Percentiles rank a stretch among this genome's conserved stretches.
Evolutionary conservation across 2,113 vertebrate species (phyloP).

Genomic region (Misgurnus mizolepis): DNA sequence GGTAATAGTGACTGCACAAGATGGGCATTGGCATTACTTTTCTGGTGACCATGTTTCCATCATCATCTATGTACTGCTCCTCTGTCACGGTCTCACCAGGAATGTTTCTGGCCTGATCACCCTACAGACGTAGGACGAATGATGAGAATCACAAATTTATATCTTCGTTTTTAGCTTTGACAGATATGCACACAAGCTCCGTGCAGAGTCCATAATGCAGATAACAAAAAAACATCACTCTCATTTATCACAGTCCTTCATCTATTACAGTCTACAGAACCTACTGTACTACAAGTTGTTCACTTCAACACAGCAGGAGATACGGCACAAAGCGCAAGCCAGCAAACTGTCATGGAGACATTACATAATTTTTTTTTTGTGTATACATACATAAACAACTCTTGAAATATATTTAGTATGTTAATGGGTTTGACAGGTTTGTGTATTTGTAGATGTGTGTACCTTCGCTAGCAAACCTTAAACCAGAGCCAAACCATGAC

Average conservation of each 20-base stretch:
- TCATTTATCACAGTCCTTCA: no score
- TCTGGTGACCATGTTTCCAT: conserved; percentile 96
- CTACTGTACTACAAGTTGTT: neutral
- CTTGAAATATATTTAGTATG: no score
- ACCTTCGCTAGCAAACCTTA: no score
- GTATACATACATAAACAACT: neutral
- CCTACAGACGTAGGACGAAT: conserved; percentile 77
- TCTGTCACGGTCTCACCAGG: conserved; percentile 94
- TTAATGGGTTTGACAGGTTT: no score
- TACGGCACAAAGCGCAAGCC: neutral
- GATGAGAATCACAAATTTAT: conserved; percentile 8
- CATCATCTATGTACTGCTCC: conserved; percentile 95
- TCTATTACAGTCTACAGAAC: no score
- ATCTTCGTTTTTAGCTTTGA: neutral
- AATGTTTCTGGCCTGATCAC: conserved; percentile 93
- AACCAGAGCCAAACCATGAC: no score
- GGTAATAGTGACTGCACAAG: conserved; percentile 18
- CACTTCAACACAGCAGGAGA: neutral
- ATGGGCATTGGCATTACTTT: conserved; percentile 83
- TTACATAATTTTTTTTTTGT: neutral
- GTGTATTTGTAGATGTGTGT: no score
- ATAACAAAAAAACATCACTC: no score
- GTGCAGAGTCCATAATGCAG: neutral
- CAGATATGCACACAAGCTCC: conserved; percentile 2
- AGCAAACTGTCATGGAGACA: neutral